phyloP scores from a whole-genome alignment of 1,140 invertebrate genomes.

The Aphelinus certus region DNA sequence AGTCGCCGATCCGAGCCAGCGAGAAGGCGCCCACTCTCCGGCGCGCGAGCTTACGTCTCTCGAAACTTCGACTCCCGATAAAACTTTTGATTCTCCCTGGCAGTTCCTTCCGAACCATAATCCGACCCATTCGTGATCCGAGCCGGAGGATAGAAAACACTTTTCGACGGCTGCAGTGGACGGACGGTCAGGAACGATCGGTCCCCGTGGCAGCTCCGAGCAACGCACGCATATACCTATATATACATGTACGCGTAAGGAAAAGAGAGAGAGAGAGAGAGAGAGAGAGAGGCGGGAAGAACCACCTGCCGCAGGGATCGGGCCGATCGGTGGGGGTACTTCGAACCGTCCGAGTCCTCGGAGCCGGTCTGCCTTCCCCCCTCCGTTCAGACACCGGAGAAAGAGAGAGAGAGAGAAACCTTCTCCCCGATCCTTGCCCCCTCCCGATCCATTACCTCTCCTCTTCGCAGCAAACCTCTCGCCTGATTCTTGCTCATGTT shows the following conservation, averaged over 20 bases:
- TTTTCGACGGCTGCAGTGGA: conserved; percentile 15
- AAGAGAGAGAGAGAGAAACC: background rate
- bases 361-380: conserved; percentile 28
- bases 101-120: too few species aligned
- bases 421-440: conserved; percentile 6
- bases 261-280: background rate
- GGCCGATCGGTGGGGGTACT: conserved; percentile 46
- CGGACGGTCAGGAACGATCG: conserved; percentile 49
- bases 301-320: conserved; percentile 60
- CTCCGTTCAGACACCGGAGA: background rate
- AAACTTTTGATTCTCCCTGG: too few species aligned
- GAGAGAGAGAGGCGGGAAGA: conserved; percentile 38
- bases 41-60: too few species aligned
- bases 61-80: too few species aligned
- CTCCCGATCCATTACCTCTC: background rate
- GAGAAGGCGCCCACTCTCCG: too few species aligned
- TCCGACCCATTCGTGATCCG: too few species aligned
- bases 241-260: background rate
- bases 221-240: too few species aligned
- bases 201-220: conserved; percentile 45
- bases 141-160: conserved; percentile 4
- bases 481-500: too few species aligned
- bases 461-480: too few species aligned
- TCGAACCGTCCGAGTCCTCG: too few species aligned
- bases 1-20: too few species aligned